phyloP scores from a whole-genome alignment of 1,140 invertebrate species.

The Bombus consobrinus region DNA sequence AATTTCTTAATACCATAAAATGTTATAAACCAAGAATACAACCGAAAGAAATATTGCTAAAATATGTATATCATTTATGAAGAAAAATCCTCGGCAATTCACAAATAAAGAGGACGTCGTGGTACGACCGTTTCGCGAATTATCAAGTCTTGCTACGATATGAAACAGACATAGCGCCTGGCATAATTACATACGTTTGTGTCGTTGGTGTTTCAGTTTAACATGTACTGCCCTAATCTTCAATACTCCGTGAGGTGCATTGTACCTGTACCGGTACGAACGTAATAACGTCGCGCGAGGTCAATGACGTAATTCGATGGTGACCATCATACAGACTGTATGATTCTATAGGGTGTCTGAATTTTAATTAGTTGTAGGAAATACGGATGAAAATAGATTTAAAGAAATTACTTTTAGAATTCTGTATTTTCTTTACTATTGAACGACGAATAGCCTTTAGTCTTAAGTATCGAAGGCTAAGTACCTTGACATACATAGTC shows the following conservation, averaged over 20 bases:
- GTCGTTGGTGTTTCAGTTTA: conserved; percentile 63
- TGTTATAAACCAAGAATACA: not conserved
- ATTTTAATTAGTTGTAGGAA: not conserved
- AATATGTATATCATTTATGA: not conserved
- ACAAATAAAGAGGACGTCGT: not conserved
- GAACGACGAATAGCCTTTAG: not conserved
- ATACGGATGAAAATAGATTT: not conserved
- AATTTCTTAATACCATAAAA: not conserved
- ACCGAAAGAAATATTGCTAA: not conserved
- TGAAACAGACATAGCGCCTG: conserved; percentile 59
- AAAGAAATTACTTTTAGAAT: not conserved
- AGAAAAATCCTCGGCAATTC: not conserved
- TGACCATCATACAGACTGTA: conserved; percentile 47
- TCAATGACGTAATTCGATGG: conserved; percentile 69
- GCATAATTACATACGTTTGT: not conserved
- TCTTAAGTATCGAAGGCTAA: too few relatives aligned
- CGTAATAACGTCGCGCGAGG: conserved; percentile 74
- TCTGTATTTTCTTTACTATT: not conserved
- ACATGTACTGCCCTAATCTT: conserved; percentile 66
- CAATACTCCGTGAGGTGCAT: conserved; percentile 68
- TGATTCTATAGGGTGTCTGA: not conserved
- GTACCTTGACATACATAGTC: too few relatives aligned
- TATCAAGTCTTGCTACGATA: conserved; percentile 50
- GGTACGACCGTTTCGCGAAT: conserved; percentile 9
- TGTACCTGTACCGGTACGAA: conserved; percentile 61